Evolutionary conservation across 2,797 vertebrate genomes (phyloP), one percentile per base, ranked within the genome.

Genomic region (Tapera naevia): DNA sequence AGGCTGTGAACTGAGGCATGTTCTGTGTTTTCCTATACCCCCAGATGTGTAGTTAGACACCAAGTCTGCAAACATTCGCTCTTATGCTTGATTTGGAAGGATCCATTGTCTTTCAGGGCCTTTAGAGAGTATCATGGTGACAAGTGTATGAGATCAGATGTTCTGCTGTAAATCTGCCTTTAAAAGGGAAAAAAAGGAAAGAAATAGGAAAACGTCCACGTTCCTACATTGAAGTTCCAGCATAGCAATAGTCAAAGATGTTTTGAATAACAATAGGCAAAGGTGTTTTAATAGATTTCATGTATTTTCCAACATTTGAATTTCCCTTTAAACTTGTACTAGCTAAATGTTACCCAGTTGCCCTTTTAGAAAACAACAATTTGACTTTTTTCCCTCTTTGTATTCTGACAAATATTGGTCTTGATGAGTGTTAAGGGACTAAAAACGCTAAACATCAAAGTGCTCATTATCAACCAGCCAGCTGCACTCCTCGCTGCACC

Each of bases 401-500:
- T 88, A 88, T 96, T 95, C 88, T 92, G 94, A 97, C 95, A 96
- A 93, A 88, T 94, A 95, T 94, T 96, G 89, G 85, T 94, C 96
- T 96, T 95, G 96, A 97, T 92, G 93, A 95, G 88, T 48, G 54
- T 89, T 90, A 96, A 96, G 95, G 94, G 95, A 95, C 87, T 84
- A 67, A 91, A 91, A 90, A 30, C 27, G 19, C 85, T 28, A 66
- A 90, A 97, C 96, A 96, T 96, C 96, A 94, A 97, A 96, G 96
- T 80, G 93, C 95, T 97, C 97, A 94, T 96, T 96, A 95, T 96
- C 94, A 97, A 95, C 95, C 93, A 94, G 96, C 94, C 95, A 95
- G 94, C 96, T 95, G 93, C 71, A 76, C 95, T 95, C 93, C 80
- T 89, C 28, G 12, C 85, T 15, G 58, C 62, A 91, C 94, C 96